Conservation (phyloP, 1,140 invertebrate species). For the Zeugodacus cucurbitae region DNA sequence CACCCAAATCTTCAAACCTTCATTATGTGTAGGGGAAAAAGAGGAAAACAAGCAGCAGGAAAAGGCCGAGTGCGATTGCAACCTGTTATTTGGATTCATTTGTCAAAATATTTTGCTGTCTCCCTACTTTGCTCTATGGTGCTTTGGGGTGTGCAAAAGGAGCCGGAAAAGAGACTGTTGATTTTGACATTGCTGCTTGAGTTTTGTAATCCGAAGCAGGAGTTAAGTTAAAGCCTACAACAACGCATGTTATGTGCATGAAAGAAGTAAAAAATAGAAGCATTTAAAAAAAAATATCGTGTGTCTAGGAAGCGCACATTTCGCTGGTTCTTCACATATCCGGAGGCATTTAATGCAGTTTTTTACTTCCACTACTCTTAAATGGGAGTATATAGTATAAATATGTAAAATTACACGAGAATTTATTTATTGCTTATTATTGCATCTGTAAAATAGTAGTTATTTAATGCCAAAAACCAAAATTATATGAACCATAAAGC, state of each 20-base stretch:
- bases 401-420: no score
- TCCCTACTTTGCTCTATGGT: slow-evolving; percentile 12
- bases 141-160: neutral
- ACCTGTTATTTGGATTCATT: slow-evolving; percentile 67
- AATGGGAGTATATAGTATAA: neutral
- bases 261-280: neutral
- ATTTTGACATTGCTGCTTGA: neutral
- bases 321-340: neutral
- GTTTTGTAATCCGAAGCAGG: neutral
- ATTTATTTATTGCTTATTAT: no score
- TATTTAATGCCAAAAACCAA: no score
- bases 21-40: neutral
- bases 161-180: neutral
- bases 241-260: neutral
- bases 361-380: neutral
- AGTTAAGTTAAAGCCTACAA: neutral
- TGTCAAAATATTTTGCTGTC: slow-evolving; percentile 61
- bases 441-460: no score
- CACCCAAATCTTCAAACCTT: neutral
- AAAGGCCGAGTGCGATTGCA: slow-evolving; percentile 46
- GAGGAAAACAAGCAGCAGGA: neutral
- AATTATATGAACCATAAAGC: no score
- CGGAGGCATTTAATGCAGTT: neutral
- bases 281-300: neutral
- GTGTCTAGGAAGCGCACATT: neutral